A percentile compares a stretch with the other conserved stretches of the same genome.
These are phyloP conservation scores for Phocides pigmalion DNA, from an alignment of 1,140 invertebrate species.

Conservation along the genomic window DNA sequence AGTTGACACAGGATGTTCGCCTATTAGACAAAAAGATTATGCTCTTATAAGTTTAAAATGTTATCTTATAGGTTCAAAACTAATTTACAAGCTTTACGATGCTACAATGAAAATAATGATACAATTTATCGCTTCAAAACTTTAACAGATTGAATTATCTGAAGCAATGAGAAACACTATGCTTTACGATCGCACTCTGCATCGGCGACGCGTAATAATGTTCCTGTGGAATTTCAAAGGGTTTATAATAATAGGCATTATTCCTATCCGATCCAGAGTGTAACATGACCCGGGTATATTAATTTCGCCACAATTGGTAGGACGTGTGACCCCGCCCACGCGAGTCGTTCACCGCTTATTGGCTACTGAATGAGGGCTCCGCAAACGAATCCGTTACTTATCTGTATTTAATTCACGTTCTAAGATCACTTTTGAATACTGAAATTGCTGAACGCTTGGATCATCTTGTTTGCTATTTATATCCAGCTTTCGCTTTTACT, in stretches of 20 bases:
- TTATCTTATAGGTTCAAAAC: too few relatives aligned
- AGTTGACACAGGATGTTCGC: too few relatives aligned
- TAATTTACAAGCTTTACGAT: too few relatives aligned
- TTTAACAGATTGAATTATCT: not conserved
- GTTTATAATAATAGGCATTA: constrained; percentile 34
- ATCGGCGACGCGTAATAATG: constrained; percentile 24
- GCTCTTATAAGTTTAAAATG: too few relatives aligned
- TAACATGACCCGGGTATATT: constrained; percentile 34
- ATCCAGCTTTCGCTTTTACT: constrained; percentile 20
- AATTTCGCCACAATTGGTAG: constrained; percentile 45
- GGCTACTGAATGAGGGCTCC: constrained; percentile 50
- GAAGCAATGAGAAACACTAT: constrained; percentile 3
- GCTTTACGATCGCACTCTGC: constrained; percentile 9
- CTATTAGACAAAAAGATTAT: too few relatives aligned
- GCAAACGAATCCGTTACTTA: constrained; percentile 49
- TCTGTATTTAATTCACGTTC: constrained; percentile 39
- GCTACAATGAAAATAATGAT: too few relatives aligned
- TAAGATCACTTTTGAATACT: constrained; percentile 25
- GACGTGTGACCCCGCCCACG: constrained; percentile 56
- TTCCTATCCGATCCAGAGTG: constrained; percentile 31
- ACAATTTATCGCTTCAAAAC: not conserved
- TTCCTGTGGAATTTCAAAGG: constrained; percentile 24
- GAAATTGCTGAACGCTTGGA: constrained; percentile 11
- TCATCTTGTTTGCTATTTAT: constrained; percentile 23
- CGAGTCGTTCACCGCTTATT: constrained; percentile 56